Percentiles rank a stretch among this genome's conserved stretches.
Evolutionary conservation across 2,113 vertebrate genomes (phyloP).

Genomic region (Axis porcinus): DNA sequence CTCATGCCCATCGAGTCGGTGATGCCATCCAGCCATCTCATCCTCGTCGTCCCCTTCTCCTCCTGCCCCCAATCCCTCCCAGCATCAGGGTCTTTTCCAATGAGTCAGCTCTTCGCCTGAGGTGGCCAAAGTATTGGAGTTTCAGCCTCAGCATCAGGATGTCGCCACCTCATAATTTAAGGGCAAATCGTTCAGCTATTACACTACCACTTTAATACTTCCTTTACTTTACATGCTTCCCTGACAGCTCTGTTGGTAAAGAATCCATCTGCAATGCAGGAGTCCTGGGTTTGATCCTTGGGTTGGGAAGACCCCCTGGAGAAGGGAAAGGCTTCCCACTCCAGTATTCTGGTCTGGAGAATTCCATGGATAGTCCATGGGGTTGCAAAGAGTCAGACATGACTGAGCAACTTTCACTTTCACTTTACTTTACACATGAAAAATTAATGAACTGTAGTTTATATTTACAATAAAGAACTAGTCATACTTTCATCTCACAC

Average conservation of each 20-base stretch:
- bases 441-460: conserved; percentile 15
- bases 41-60: too few species aligned
- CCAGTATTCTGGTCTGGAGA: not conserved
- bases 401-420: not conserved
- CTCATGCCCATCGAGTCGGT: too few species aligned
- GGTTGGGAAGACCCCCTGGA: not conserved
- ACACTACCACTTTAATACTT: not conserved
- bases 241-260: not conserved
- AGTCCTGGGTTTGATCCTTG: not conserved
- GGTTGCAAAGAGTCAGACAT: not conserved
- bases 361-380: not conserved
- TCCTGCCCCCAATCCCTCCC: too few species aligned
- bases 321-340: not conserved
- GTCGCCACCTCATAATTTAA: not conserved
- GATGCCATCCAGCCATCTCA: too few species aligned
- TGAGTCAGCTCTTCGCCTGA: too few species aligned
- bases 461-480: not conserved
- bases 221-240: not conserved
- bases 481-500: not conserved
- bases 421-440: not conserved
- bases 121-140: too few species aligned
- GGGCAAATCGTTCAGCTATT: not conserved
- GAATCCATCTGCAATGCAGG: not conserved
- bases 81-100: too few species aligned
- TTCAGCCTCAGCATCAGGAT: too few species aligned